Evolutionary conservation across 1,140 invertebrate species (phyloP), one percentile per base, ranked within the genome.

Genomic region (Cydia fagiglandana): DNA sequence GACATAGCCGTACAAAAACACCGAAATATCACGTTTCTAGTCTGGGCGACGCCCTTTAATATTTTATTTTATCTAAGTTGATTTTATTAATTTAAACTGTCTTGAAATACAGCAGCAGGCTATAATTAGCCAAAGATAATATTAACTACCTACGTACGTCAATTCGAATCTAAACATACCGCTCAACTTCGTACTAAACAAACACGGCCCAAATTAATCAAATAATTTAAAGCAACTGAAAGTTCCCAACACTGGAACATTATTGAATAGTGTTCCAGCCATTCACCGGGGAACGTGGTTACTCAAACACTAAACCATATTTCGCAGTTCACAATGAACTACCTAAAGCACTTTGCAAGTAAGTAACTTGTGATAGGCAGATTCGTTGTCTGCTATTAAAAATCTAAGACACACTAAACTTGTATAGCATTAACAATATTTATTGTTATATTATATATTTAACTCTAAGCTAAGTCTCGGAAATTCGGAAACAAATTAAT

Each of bases 301-400:
- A 68, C 30, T 68, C 64, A 68, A 61, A 38, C 64, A 20, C 24
- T 68, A 68, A 68, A 68, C 64, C 12, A 34, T 38, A 34, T 68
- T 68, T 34, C 12, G 12, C 56, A 64, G 24, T 34, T n/a, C 10
- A 68, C 64, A 34, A 68, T 24, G 17, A 61, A 61, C 17, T 24
- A n/a, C 24, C 56, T 61, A 61, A 17, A 53, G 50, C n/a, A n/a
- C 15, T 53, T 53, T n/a, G n/a, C n/a, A 15, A 50, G 47, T 50
- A 2, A 7, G 50, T n/a, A 53, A 61, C 24, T 61, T 24, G 20
- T 24, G 56, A 20, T 12, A 61, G 9, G 9, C 56, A 61, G 20
- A 24, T 24, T 61, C 56, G 2, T 61, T 10, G 20, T 24, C 20
- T 61, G 9, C 20, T 50, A 50, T n/a, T 50, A 4, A 50, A 50